These are phyloP conservation scores for Goniozus legneri DNA, from an alignment of 1,140 invertebrate genomes.

Conservation along the genomic window DNA sequence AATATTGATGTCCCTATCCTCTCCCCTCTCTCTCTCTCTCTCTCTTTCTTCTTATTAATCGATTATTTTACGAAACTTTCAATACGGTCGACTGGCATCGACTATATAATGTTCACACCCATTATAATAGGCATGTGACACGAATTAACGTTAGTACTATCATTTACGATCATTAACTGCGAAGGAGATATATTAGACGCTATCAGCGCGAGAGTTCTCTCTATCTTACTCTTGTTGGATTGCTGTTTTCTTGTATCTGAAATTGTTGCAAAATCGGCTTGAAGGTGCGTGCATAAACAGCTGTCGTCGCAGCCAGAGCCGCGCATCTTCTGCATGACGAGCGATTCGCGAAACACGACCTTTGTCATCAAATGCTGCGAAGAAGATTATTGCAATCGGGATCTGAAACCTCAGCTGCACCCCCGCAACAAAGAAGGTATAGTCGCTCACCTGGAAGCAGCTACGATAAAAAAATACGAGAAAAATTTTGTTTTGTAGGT, in stretches of 20 bases:
- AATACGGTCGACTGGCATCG: too few species aligned
- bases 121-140: too few species aligned
- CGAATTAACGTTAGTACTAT: too few species aligned
- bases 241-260: slow-evolving; percentile 20
- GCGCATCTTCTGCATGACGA: slow-evolving; percentile 54
- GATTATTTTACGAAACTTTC: slow-evolving; percentile 4
- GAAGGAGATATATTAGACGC: too few species aligned
- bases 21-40: slow-evolving; percentile 2
- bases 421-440: slow-evolving; percentile 52
- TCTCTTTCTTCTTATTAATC: slow-evolving; percentile 7
- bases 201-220: too few species aligned
- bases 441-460: slow-evolving; percentile 36
- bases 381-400: slow-evolving; percentile 63
- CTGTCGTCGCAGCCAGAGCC: slow-evolving; percentile 50
- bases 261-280: slow-evolving; percentile 48
- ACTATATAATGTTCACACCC: too few species aligned
- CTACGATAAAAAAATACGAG: too few species aligned
- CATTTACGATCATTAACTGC: too few species aligned
- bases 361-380: slow-evolving; percentile 67
- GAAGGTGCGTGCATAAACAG: slow-evolving; percentile 53
- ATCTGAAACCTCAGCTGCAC: slow-evolving; percentile 55
- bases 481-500: slow-evolving; percentile 36
- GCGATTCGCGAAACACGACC: slow-evolving; percentile 54
- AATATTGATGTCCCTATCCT: not conserved
- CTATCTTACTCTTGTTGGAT: too few species aligned